phyloP scores from a whole-genome alignment of 2,113 vertebrate genomes.

The Silurus asotus region DNA sequence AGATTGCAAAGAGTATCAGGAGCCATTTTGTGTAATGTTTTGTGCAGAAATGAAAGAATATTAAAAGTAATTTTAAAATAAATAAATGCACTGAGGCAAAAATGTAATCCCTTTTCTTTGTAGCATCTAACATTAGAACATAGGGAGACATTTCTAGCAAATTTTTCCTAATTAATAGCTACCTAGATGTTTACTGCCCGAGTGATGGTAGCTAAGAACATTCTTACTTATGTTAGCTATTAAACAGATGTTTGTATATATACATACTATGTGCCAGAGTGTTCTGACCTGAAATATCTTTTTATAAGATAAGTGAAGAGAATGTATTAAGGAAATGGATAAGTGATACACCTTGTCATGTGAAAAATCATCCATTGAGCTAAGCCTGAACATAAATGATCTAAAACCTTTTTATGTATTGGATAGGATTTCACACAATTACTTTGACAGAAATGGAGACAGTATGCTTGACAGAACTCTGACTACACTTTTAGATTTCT shows the following conservation, averaged over 20 bases:
- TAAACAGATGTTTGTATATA: neutral
- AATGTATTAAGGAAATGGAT: neutral
- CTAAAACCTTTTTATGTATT: neutral
- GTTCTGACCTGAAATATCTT: slow-evolving; percentile 4
- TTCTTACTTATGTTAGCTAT: neutral
- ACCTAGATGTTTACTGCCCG: neutral
- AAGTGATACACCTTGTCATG: neutral
- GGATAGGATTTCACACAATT: neutral
- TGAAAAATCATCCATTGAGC: neutral
- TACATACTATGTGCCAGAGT: neutral
- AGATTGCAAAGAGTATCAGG: no score
- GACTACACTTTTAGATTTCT: neutral
- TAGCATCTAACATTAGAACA: no score
- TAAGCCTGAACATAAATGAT: neutral
- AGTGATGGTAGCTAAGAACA: neutral
- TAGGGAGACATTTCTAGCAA: neutral
- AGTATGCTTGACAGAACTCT: neutral
- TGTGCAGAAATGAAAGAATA: no score
- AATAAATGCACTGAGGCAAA: no score
- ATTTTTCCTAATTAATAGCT: neutral
- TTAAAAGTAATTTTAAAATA: no score
- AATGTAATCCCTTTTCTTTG: no score
- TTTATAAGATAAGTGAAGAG: neutral
- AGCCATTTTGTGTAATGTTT: no score
- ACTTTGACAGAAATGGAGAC: neutral